These are phyloP conservation scores for Watsonalla binaria DNA, from an alignment of 2,888 invertebrate genomes.

Conservation along the genomic window DNA sequence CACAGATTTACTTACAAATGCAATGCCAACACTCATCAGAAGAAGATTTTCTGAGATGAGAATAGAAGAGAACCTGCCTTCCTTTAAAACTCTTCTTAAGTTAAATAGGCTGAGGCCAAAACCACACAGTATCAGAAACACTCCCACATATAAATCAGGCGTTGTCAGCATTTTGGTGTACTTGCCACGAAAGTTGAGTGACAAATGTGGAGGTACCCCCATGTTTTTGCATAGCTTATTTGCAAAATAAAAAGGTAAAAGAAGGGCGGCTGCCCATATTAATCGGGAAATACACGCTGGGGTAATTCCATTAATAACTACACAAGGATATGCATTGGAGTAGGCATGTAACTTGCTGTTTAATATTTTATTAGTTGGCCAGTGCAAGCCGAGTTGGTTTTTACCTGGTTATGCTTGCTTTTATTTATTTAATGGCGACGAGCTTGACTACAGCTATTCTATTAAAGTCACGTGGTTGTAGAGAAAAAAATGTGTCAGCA, in stretches of 20 bases:
- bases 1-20: slow-evolving; percentile 48
- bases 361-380: no score
- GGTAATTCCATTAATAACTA: no score
- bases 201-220: slow-evolving; percentile 42
- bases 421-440: no score
- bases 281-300: no score
- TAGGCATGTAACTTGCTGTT: no score
- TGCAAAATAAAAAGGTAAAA: neutral
- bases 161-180: slow-evolving; percentile 44
- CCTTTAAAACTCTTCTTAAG: slow-evolving; percentile 46
- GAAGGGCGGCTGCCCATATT: no score
- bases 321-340: no score
- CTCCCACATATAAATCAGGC: slow-evolving; percentile 56
- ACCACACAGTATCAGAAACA: slow-evolving; percentile 56
- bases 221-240: slow-evolving; percentile 33
- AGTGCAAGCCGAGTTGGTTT: no score
- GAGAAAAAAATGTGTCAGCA: no score
- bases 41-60: slow-evolving; percentile 65
- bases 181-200: slow-evolving; percentile 9
- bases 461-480: no score
- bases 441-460: no score
- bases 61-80: slow-evolving; percentile 42
- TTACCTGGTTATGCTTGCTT: no score
- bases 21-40: slow-evolving; percentile 57
- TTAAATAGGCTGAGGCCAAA: slow-evolving; percentile 58